Base-by-base conservation (phyloP, 2,888 invertebrate species). In the Cephalotes varians region DNA sequence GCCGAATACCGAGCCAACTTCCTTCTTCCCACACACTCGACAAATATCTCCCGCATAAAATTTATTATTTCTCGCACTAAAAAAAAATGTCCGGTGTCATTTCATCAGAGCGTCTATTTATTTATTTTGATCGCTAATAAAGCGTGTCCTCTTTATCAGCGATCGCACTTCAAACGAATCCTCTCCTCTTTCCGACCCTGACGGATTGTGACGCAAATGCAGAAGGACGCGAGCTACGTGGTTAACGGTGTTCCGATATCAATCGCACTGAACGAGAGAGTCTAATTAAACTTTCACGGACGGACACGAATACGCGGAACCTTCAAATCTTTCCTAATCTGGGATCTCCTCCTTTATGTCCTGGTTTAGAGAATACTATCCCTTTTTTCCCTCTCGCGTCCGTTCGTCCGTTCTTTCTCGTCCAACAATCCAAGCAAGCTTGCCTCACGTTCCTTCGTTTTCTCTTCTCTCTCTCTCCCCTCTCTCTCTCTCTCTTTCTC, bases 211-310 rank as follows among this genome's bases (percentile, higher is more conserved):
- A 83, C 87, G 81, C 74, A 83, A 72, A 81, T 65, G 54, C 1
- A n/a, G 40, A 25, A 18, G 31, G 10, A 15, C 47, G 51, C 67
- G 49, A 81, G 54, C 60, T 51, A 56, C 60, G 28, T 34, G 51
- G 2, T 54, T 81, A 76, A 80, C 85, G n/a, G 7, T 21, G 40
- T 9, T 18, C 18, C 69, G 87, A 85, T 85, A 88, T 82, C 74
- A 80, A 62, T 77, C 82, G 71, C 64, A 65, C 7, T 15, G 47
- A 64, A 73, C 7, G 2, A 18, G 10, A 34, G 18, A 34, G 34
- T 6, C 71, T 86, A 87, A 86, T 89, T 89, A 89, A 89, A 89
- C 62, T 89, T 89, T 86, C 62, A 88, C 71, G 79, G 79, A 10
- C 25, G 54, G 64, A 28, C 51, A 25, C 40, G 15, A 54, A 69